Evolutionary conservation across 2,797 vertebrate species (phyloP).

Genomic region (Manis crassicaudata): DNA sequence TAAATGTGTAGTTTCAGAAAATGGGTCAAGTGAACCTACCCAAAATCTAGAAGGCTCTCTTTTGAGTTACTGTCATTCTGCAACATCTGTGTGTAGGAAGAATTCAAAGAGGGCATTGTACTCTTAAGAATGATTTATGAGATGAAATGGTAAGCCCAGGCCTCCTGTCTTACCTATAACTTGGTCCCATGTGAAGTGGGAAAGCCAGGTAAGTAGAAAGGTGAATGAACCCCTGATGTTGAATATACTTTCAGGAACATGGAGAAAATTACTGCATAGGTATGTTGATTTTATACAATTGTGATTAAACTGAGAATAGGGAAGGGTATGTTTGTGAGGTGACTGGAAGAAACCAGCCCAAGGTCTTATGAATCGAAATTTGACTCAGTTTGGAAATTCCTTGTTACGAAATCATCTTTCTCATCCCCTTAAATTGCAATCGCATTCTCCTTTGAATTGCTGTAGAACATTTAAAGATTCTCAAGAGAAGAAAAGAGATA

Average conservation of each 20-base stretch:
- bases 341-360: slow-evolving; percentile 19
- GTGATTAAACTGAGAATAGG: slow-evolving; percentile 24
- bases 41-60: slow-evolving; percentile 18
- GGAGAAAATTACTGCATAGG: background rate
- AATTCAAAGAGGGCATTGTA: background rate
- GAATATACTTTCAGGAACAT: slow-evolving; percentile 12
- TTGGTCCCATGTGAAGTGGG: background rate
- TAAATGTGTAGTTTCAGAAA: slow-evolving; percentile 6
- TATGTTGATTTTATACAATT: background rate
- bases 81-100: background rate
- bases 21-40: background rate
- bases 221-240: background rate
- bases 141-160: background rate
- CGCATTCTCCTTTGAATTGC: slow-evolving; percentile 51
- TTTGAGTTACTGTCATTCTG: background rate
- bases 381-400: slow-evolving; percentile 53
- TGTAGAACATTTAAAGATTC: slow-evolving; percentile 32
- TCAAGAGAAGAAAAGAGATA: slow-evolving; percentile 22
- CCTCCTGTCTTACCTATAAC: background rate
- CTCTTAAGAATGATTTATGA: background rate
- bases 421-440: slow-evolving; percentile 17
- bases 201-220: slow-evolving; percentile 1
- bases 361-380: slow-evolving; percentile 29
- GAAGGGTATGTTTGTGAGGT: slow-evolving; percentile 19
- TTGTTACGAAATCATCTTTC: slow-evolving; percentile 38